Evolutionary conservation across 2,797 vertebrate genomes (phyloP).

Genomic region (Anguilla megastoma): DNA sequence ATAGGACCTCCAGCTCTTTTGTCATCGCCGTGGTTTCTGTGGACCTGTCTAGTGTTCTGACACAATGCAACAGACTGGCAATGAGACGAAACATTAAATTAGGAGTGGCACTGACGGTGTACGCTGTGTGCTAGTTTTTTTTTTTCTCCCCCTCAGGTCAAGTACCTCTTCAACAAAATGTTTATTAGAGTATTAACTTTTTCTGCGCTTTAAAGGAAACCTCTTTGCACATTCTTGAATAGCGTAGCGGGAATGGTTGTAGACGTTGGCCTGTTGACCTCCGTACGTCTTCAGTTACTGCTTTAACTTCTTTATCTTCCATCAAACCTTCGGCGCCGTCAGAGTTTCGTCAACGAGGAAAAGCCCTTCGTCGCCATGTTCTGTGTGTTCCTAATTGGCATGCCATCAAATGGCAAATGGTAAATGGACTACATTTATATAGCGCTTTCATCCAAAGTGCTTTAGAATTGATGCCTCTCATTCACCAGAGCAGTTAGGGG

Average conservation of each 20-base stretch:
- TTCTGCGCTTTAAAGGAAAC: background rate
- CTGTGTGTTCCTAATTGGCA: background rate
- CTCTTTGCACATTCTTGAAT: background rate
- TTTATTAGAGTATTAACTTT: background rate
- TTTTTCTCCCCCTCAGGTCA: background rate
- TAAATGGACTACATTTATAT: too few species aligned
- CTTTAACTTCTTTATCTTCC: background rate
- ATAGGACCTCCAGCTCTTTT: constrained; percentile 4
- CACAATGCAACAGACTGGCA: background rate
- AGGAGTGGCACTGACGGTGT: background rate
- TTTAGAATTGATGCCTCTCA: too few species aligned
- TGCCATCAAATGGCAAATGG: too few species aligned
- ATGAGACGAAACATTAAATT: background rate
- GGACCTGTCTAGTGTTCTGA: background rate
- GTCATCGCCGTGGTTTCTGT: background rate
- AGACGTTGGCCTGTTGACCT: background rate
- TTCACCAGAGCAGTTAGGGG: too few species aligned
- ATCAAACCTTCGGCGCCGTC: background rate
- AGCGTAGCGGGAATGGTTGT: background rate
- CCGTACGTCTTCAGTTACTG: background rate
- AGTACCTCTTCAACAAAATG: background rate
- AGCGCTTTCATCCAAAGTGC: too few species aligned
- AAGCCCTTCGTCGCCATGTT: background rate
- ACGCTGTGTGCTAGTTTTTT: background rate
- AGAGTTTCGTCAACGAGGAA: background rate